phyloP scores from a whole-genome alignment of 2,113 vertebrate genomes.

The Calidris pygmaea region DNA sequence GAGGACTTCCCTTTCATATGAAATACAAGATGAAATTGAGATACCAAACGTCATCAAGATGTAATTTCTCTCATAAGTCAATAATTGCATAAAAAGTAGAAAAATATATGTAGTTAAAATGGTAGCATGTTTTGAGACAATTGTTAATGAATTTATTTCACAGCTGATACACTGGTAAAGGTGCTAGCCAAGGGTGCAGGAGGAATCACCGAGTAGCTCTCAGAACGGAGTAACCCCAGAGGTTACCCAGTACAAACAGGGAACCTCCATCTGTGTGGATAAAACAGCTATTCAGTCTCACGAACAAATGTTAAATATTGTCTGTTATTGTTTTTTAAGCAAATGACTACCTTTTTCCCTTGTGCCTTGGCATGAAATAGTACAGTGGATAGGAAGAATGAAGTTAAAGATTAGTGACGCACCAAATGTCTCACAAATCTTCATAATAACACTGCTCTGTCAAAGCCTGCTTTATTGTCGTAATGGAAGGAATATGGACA shows the following conservation, averaged over 20 bases:
- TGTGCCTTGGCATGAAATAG: background rate
- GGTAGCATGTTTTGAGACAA: background rate
- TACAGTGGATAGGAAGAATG: background rate
- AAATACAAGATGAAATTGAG: background rate
- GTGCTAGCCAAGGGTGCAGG: background rate
- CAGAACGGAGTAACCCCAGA: background rate
- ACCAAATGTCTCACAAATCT: background rate
- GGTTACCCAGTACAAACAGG: background rate
- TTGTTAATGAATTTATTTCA: background rate
- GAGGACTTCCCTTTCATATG: background rate
- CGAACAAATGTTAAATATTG: background rate
- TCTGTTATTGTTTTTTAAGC: background rate
- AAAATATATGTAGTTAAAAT: background rate
- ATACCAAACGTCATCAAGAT: background rate
- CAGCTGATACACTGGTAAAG: background rate
- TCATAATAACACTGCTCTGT: background rate
- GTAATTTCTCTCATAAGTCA: background rate
- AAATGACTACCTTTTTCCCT: background rate
- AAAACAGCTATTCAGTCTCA: background rate
- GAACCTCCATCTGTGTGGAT: background rate
- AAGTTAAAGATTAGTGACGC: background rate
- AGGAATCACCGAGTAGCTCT: background rate
- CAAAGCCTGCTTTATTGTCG: background rate
- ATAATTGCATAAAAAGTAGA: background rate
- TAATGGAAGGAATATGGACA: background rate